These are phyloP conservation scores for Chironomus striatipennis DNA, from an alignment of 1,140 invertebrate species.

Conservation along the genomic window DNA sequence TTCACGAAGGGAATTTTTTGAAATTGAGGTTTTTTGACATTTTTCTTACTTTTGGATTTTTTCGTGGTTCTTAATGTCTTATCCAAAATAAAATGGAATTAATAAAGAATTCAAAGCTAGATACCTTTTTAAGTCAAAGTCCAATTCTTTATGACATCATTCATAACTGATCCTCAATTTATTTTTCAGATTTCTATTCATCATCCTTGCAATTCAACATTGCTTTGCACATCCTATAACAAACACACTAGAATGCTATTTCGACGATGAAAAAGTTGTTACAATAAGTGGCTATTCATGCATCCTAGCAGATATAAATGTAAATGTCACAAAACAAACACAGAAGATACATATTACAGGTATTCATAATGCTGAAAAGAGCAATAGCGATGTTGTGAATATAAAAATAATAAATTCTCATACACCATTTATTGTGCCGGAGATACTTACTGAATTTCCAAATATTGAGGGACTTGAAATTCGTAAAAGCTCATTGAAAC, in stretches of 20 bases:
- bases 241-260: constrained; percentile 3
- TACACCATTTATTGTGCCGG: constrained; percentile 17
- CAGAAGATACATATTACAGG: neutral
- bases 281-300: neutral
- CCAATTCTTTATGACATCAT: too few relatives aligned
- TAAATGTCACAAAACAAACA: neutral
- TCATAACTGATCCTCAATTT: too few relatives aligned
- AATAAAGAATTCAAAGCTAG: too few relatives aligned
- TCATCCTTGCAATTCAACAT: too few relatives aligned
- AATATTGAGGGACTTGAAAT: neutral
- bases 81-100: too few relatives aligned
- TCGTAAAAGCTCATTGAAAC: neutral
- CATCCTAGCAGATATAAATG: neutral
- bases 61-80: too few relatives aligned
- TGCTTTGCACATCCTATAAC: neutral
- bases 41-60: too few relatives aligned
- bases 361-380: neutral
- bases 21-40: too few relatives aligned
- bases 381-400: neutral
- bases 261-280: neutral
- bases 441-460: neutral
- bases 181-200: too few relatives aligned
- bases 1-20: too few relatives aligned
- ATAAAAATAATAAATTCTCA: neutral
- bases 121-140: too few relatives aligned